phyloP scores from a whole-genome alignment of 2,888 invertebrate genomes.

The Leucophora obtusa region DNA sequence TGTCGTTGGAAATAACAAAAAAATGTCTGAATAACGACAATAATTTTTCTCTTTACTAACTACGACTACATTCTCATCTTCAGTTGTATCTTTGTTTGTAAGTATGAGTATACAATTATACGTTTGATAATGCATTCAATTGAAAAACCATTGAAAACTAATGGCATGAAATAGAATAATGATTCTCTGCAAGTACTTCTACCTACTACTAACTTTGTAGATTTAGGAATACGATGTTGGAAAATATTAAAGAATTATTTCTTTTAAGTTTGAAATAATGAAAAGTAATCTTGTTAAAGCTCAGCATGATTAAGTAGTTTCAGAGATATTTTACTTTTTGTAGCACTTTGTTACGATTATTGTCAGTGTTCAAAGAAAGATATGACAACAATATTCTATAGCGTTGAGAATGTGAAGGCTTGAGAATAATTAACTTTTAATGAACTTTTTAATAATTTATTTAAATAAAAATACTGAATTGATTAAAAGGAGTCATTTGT shows the following conservation, averaged over 20 bases:
- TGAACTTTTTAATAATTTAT: too few species aligned
- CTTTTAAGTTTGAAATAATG: background rate
- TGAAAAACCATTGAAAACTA: constrained; percentile 77
- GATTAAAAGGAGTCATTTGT: too few species aligned
- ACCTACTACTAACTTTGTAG: background rate
- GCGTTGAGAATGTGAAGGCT: too few species aligned
- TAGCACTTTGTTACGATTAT: background rate
- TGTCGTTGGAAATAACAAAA: constrained; percentile 26
- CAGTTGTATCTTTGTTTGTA: constrained; percentile 26
- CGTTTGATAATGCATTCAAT: constrained; percentile 66
- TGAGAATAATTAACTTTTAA: too few species aligned
- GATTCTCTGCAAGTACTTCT: constrained; percentile 65
- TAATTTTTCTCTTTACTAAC: constrained; percentile 43
- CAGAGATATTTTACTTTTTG: background rate
- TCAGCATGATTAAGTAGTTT: background rate
- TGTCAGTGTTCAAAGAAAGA: background rate
- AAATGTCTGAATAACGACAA: constrained; percentile 51
- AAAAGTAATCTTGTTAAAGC: background rate
- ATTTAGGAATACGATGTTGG: background rate
- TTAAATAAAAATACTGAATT: too few species aligned
- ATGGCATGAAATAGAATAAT: constrained; percentile 79
- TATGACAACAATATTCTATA: background rate
- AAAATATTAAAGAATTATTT: background rate
- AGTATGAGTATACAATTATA: constrained; percentile 32
- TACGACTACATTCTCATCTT: constrained; percentile 35